Conservation (phyloP, 2,888 invertebrate species). For the Tribolium freemani region DNA sequence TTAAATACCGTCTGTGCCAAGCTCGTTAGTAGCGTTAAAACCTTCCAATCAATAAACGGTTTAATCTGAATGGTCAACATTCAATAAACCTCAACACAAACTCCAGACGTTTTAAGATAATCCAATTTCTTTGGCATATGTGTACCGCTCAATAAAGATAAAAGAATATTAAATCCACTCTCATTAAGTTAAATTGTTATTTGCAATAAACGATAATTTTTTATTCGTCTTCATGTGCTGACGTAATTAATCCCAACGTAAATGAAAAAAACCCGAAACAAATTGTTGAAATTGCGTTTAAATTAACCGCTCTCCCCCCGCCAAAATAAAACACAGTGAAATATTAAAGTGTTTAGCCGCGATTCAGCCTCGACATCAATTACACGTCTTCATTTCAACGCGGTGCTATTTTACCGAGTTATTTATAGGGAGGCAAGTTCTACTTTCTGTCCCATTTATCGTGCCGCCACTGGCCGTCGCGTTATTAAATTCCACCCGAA, state of each 20-base stretch:
- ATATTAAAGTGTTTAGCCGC: constrained; percentile 5
- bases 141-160: constrained; percentile 6
- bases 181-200: constrained; percentile 1
- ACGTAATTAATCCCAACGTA: constrained; percentile 8
- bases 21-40: constrained; percentile 17
- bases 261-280: constrained; percentile 6
- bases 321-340: background rate
- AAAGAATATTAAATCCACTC: constrained; percentile 7
- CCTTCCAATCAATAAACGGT: constrained; percentile 11
- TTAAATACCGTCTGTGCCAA: constrained; percentile 10
- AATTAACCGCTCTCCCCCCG: background rate
- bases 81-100: background rate
- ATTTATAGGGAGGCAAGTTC: background rate
- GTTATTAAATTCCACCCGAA: constrained; percentile 17
- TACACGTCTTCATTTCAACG: background rate
- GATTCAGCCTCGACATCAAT: constrained; percentile 6
- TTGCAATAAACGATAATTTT: background rate
- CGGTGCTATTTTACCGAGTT: background rate
- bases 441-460: constrained; percentile 3
- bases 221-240: background rate
- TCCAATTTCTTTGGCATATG: constrained; percentile 18
- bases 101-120: constrained; percentile 18
- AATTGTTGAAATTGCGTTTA: background rate
- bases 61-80: constrained; percentile 5
- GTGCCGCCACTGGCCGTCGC: constrained; percentile 8